These are phyloP conservation scores for Papilio demoleus DNA, from an alignment of 2,888 invertebrate genomes.

Conservation along the genomic window DNA sequence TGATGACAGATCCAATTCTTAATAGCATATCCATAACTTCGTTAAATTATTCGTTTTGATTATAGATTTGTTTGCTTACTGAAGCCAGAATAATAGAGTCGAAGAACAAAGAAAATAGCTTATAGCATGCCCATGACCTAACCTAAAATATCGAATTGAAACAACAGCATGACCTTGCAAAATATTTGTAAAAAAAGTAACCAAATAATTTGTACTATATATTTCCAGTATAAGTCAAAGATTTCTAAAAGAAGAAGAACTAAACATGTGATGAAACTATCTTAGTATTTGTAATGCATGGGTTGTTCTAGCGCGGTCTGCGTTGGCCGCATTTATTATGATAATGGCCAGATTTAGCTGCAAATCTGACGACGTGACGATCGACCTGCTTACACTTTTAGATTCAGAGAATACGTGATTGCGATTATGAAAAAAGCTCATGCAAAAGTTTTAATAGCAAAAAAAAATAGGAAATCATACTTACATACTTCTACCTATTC, in stretches of 20 bases:
- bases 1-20: too few species aligned
- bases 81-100: background rate
- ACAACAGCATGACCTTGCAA: background rate
- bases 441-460: too few species aligned
- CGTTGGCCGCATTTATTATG: constrained; percentile 28
- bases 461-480: too few species aligned
- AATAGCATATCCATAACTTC: too few species aligned
- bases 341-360: constrained; percentile 29
- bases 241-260: too few species aligned
- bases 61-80: too few species aligned
- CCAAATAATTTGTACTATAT: too few species aligned
- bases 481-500: too few species aligned
- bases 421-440: background rate
- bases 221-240: too few species aligned
- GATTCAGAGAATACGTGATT: constrained; percentile 4
- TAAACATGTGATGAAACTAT: background rate
- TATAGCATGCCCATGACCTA: background rate
- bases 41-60: too few species aligned
- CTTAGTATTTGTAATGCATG: constrained; percentile 16
- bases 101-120: background rate
- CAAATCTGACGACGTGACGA: constrained; percentile 36
- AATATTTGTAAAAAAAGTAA: background rate
- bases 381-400: constrained; percentile 19
- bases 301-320: constrained; percentile 7
- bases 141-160: background rate